phyloP scores from a whole-genome alignment of 2,797 vertebrate species.

The Alcedo quadribrachys region DNA sequence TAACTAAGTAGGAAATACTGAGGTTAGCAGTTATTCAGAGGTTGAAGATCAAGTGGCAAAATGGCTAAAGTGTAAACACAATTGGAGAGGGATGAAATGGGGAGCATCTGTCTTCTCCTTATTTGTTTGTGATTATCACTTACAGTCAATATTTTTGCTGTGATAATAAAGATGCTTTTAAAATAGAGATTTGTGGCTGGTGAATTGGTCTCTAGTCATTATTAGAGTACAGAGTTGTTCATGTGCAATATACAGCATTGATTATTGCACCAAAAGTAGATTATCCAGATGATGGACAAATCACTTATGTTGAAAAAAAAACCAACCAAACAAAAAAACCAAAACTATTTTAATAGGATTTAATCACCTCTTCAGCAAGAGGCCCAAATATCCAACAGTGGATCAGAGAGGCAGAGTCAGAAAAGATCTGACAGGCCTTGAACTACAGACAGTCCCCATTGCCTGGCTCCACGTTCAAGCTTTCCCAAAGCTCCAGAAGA shows the following conservation, averaged over 20 bases:
- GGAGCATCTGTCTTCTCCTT: neutral
- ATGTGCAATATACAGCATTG: neutral
- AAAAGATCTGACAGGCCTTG: neutral
- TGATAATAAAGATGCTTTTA: neutral
- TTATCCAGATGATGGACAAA: neutral
- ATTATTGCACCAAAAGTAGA: neutral
- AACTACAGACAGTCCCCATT: fast-evolving
- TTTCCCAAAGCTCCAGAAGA: neutral
- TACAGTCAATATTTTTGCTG: neutral
- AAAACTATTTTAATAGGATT: neutral
- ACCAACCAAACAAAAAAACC: too few species aligned
- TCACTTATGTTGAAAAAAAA: too few species aligned
- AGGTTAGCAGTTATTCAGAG: constrained; percentile 14
- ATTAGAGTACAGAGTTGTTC: neutral
- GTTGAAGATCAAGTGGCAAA: constrained; percentile 58
- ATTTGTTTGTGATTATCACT: neutral
- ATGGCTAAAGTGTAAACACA: constrained; percentile 30
- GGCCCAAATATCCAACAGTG: neutral
- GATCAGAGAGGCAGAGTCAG: neutral
- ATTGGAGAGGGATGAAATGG: neutral
- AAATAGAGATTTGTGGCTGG: neutral
- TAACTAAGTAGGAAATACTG: constrained; percentile 24
- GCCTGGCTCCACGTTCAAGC: neutral
- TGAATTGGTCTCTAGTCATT: neutral
- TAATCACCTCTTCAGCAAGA: neutral